Percentiles rank a stretch among this genome's conserved stretches.
Conservation (phyloP, 2,113 vertebrate genomes). For the Apteryx mantelli region DNA sequence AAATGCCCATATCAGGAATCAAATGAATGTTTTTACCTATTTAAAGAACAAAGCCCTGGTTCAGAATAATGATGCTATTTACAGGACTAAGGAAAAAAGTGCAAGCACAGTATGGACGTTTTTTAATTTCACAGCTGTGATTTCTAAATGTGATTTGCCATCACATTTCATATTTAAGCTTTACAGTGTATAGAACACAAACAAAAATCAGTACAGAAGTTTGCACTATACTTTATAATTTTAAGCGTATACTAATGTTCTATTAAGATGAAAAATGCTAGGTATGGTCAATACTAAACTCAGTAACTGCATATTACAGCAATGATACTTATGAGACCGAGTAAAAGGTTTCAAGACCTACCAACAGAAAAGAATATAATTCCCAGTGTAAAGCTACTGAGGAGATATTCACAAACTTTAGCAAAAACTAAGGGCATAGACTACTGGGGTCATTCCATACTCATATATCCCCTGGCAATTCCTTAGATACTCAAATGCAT, state of each 20-base stretch:
- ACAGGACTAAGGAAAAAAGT: background rate
- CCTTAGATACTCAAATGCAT: background rate
- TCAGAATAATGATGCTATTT: slow-evolving; percentile 6
- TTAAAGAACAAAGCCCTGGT: background rate
- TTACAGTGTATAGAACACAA: background rate
- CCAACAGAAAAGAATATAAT: background rate
- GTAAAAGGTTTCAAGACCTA: background rate
- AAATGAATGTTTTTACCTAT: background rate
- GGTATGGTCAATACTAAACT: background rate
- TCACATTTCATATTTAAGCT: background rate
- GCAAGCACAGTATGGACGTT: background rate
- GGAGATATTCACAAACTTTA: background rate
- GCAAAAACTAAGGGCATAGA: background rate
- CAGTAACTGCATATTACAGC: background rate
- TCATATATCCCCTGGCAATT: background rate
- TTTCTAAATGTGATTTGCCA: background rate
- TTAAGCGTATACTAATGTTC: background rate
- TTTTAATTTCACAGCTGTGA: background rate
- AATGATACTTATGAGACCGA: background rate
- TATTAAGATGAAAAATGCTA: background rate
- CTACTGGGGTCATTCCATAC: background rate
- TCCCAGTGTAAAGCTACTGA: accelerated
- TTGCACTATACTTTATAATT: background rate
- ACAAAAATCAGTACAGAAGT: background rate
- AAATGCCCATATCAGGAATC: background rate